Evolutionary conservation across 1,140 invertebrate species (phyloP), one percentile per base, ranked within the genome.

Genomic region (Ylistrum balloti): DNA sequence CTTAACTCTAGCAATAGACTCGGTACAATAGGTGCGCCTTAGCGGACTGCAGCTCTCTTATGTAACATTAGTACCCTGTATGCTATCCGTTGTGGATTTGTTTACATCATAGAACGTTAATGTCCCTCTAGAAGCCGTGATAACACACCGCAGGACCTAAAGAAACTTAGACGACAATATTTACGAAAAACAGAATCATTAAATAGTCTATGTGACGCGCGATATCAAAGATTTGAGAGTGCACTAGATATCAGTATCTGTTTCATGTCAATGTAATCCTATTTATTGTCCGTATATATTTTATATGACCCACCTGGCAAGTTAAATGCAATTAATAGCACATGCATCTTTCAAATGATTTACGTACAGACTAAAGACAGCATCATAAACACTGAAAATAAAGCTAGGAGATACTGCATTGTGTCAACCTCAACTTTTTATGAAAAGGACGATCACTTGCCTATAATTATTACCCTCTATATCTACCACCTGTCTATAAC

Each of bases 121-220:
- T 74, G 56, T 28, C n/a, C 56, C 9, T 22, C 56, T 3, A 1
- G 41, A 45, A 45, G 41, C 17, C 41, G 17, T 17, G 56, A 74
- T 74, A 74, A 74, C 22, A 74, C 15, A 74, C 3, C 56, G 5
- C n/a, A 11, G 22, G 56, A 74, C 56, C 56, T 28, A 28, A 3
- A 1, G 7, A 0, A 28, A n/a, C 56, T 9, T 5, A 74, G 22
- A 74, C 56, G 56, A 74, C 56, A 74, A 74, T 74, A 74, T 74
- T 74, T 74, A 74, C 56, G 56, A 74, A 74, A 74, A 74, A 74
- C 56, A 74, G 56, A 74, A 1, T 28, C 56, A 74, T 74, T 28
- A 28, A 5, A 74, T 28, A 28, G 17, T 74, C 56, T 74, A 28
- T 28, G 28, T 74, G 17, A 74, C 9, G n/a, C 56, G 13, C 56